These are phyloP conservation scores for Scaptomyza hsui DNA, from an alignment of 1,140 invertebrate genomes.

Conservation along the genomic window DNA sequence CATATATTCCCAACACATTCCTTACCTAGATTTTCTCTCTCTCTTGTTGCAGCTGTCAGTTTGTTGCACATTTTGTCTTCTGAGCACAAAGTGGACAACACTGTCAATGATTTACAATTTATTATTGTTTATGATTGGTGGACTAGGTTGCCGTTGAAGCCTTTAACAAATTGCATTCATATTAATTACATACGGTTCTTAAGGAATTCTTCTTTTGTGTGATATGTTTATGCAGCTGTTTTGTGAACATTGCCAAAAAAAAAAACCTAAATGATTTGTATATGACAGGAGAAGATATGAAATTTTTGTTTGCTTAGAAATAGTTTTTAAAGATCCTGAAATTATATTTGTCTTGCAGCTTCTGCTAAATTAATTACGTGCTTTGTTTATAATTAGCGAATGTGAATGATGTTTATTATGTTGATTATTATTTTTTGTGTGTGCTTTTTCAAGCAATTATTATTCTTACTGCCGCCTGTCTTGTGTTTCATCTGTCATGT, in stretches of 20 bases:
- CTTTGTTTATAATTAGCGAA: slow-evolving; percentile 9
- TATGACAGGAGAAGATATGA: not conserved
- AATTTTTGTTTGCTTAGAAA: slow-evolving; percentile 1
- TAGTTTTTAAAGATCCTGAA: slow-evolving; percentile 6
- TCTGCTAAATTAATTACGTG: slow-evolving; percentile 11
- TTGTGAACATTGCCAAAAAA: slow-evolving; percentile 8
- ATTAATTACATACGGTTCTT: slow-evolving; percentile 33
- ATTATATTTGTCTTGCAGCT: slow-evolving; percentile 4
- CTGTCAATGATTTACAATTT: slow-evolving; percentile 41
- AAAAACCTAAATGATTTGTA: not conserved
- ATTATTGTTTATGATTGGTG: slow-evolving; percentile 35
- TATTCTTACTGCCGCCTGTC: slow-evolving; percentile 13
- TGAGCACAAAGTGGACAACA: not conserved
- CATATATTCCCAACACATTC: slow-evolving; percentile 26
- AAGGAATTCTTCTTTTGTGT: not conserved
- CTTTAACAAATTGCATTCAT: slow-evolving; percentile 17
- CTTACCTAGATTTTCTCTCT: slow-evolving; percentile 40
- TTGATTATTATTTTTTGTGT: slow-evolving; percentile 46
- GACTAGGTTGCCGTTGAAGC: slow-evolving; percentile 1
- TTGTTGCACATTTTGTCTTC: slow-evolving; percentile 24
- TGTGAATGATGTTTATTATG: slow-evolving; percentile 44
- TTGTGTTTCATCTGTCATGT: slow-evolving; percentile 58
- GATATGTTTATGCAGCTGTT: slow-evolving; percentile 50
- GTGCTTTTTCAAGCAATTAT: not conserved
- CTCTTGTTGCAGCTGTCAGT: slow-evolving; percentile 54